Evolutionary conservation across 2,113 vertebrate species (phyloP).

Genomic region (Perccottus glenii): DNA sequence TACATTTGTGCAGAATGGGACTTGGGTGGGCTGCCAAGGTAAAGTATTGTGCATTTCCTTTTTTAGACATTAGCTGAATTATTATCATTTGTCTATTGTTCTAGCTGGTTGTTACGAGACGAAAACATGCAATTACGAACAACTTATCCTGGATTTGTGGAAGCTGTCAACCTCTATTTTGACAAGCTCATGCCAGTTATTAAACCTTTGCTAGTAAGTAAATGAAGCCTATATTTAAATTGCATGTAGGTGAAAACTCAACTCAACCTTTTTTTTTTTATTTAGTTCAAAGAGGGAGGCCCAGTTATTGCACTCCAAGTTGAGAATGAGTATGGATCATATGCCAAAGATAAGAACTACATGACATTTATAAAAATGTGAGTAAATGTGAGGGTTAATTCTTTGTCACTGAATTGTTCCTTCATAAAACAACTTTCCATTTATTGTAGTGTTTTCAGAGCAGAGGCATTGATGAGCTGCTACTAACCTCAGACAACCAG

Average conservation of each 20-base stretch:
- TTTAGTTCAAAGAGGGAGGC: constrained; percentile 75
- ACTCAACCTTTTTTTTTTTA: too few species aligned
- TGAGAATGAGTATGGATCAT: constrained; percentile 94
- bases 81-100: constrained; percentile 1
- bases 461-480: constrained; percentile 85
- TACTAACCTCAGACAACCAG: constrained; percentile 88
- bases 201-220: constrained; percentile 83
- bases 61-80: not conserved
- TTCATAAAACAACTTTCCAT: not conserved
- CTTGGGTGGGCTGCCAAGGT: constrained; percentile 91
- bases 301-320: constrained; percentile 92
- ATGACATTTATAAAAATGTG: constrained; percentile 87
- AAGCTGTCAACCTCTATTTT: constrained; percentile 85
- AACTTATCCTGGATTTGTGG: constrained; percentile 85
- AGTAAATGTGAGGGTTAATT: constrained; percentile 10
- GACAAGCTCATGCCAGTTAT: constrained; percentile 81
- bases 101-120: constrained; percentile 89
- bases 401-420: not conserved
- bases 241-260: not conserved
- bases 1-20: constrained; percentile 93
- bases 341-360: constrained; percentile 86
- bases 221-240: not conserved
- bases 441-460: constrained; percentile 78
- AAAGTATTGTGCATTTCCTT: constrained; percentile 28
- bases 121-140: constrained; percentile 87